Evolutionary conservation across 2,888 invertebrate species (phyloP), one percentile per base, ranked within the genome.

Genomic region (Aromia moschata): DNA sequence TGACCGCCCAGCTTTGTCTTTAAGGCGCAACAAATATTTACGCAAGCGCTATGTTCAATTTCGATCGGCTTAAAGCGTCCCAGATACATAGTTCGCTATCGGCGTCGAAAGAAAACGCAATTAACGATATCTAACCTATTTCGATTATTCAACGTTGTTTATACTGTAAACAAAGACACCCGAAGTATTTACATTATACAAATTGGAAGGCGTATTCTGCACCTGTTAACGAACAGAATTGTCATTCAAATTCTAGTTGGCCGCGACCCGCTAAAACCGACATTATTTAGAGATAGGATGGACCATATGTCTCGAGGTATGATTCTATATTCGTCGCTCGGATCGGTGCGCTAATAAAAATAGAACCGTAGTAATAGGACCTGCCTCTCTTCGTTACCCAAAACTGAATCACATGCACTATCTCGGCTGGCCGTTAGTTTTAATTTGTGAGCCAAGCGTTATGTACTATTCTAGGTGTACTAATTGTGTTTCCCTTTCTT

Each of bases 401-500:
- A 9, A 3, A 16, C 33, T 7, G 16, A 46, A 46, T 41, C 33
- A 54, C 54, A 45, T 36, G 44, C 54, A 54, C 44, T 54, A 54
- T 44, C 54, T 38, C 38, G 37, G 5, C 25, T 25, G 7, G 4
- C 3, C 25, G 25, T n/a, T n/a, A n/a, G n/a, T n/a, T n/a, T n/a
- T n/a, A n/a, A 25, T 25, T 25, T 25, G 7, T 25, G 25, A 5
- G 25, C n/a, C 3, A 25, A 25, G 25, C 7, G 25, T 5, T 25
- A 25, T 25, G n/a, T n/a, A n/a, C n/a, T n/a, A 25, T 25, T 25
- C 4, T 7, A 3, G 7, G 7, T 25, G 3, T 7, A 7, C 7
- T 25, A 25, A 25, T 25, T 25, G 40, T 17, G 9, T 1, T 56
- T 53, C 46, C 60, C 49, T 60, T 65, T 70, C 65, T 82, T 82